Evolutionary conservation across 64 coral and sea anemone genomes (phyloP).

Genomic region (Stylophora pistillata): DNA sequence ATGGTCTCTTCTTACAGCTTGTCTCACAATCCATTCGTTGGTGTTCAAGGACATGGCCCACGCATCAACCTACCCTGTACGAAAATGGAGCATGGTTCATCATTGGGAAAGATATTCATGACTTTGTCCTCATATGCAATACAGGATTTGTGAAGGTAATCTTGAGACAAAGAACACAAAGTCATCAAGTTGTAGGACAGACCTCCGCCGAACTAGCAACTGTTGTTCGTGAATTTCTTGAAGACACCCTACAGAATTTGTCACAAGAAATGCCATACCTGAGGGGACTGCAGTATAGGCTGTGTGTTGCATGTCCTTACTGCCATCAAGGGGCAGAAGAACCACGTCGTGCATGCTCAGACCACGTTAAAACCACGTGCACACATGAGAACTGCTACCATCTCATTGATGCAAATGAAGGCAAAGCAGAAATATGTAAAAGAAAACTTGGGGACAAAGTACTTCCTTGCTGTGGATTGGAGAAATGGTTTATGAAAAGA

Average conservation of each 20-base stretch:
- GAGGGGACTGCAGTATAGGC: no score
- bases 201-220: no score
- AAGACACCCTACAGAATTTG: neutral
- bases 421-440: neutral
- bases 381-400: neutral
- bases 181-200: no score
- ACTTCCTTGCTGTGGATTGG: neutral
- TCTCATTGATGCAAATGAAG: neutral
- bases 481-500: neutral
- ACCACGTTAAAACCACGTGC: neutral
- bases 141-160: constrained; percentile 26
- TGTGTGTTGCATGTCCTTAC: no score
- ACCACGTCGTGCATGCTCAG: neutral
- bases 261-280: neutral
- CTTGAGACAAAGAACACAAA: neutral
- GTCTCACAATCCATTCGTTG: constrained; percentile 25
- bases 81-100: constrained; percentile 17
- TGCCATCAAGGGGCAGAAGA: no score
- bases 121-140: neutral
- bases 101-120: neutral
- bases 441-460: neutral
- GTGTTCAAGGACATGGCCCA: neutral
- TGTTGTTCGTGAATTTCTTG: neutral
- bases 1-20: constrained; percentile 6
- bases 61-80: constrained; percentile 9